phyloP scores from a whole-genome alignment of 1,140 invertebrate species.

The Diabrotica virgifera region DNA sequence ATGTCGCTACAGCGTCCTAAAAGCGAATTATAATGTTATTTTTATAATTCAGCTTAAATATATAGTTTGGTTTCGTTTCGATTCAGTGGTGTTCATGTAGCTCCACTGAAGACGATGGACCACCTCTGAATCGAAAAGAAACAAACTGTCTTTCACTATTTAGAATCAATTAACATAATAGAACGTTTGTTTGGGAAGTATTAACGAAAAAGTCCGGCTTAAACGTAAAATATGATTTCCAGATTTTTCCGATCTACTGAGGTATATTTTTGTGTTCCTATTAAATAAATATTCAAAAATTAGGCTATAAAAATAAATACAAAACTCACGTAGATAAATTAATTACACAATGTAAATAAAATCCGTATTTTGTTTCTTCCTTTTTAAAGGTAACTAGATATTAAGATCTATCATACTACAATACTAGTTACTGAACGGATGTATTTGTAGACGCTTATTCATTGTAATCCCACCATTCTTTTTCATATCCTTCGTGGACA shows the following conservation, averaged over 20 bases:
- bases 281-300: not conserved
- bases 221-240: too few species aligned
- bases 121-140: too few species aligned
- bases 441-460: conserved; percentile 55
- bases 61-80: too few species aligned
- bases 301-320: not conserved
- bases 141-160: too few species aligned
- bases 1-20: too few species aligned
- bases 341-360: not conserved
- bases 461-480: conserved; percentile 96
- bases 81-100: too few species aligned
- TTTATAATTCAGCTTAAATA: too few species aligned
- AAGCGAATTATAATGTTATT: too few species aligned
- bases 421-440: conserved; percentile 31
- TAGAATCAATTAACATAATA: too few species aligned
- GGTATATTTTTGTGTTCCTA: not conserved
- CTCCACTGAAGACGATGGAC: too few species aligned
- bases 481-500: conserved; percentile 97
- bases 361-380: not conserved
- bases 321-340: not conserved
- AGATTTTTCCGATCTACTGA: not conserved
- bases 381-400: conserved; percentile 34
- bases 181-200: too few species aligned
- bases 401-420: conserved; percentile 33
- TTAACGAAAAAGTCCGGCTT: too few species aligned